Percentiles rank a stretch among this genome's conserved stretches.
phyloP scores from a whole-genome alignment of 2,888 invertebrate species.

The Drosophila prostipennis region DNA sequence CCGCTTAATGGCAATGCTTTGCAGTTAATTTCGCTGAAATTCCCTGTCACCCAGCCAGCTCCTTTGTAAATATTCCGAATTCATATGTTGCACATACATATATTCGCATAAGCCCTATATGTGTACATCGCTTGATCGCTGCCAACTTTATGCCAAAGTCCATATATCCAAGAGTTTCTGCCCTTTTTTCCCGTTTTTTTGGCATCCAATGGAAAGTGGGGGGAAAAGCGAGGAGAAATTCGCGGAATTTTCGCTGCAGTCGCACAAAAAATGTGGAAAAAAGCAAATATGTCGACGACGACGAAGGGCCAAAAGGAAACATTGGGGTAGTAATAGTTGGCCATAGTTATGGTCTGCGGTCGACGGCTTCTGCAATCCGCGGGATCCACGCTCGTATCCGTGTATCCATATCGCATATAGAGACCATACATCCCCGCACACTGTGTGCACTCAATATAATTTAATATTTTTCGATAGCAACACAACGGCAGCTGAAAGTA shows the following conservation, averaged over 20 bases:
- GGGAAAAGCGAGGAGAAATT: slow-evolving; percentile 64
- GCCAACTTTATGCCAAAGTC: slow-evolving; percentile 44
- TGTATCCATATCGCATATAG: slow-evolving; percentile 9
- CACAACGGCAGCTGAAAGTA: slow-evolving; percentile 77
- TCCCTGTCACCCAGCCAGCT: neutral
- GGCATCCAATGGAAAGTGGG: slow-evolving; percentile 2
- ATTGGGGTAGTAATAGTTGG: slow-evolving; percentile 39
- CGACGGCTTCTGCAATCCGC: slow-evolving; percentile 27
- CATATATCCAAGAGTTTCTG: slow-evolving; percentile 31
- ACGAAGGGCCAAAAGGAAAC: slow-evolving; percentile 53
- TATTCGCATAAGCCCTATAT: slow-evolving; percentile 22
- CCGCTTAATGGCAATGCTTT: neutral
- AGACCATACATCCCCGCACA: slow-evolving; percentile 6
- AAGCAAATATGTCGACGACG: slow-evolving; percentile 58
- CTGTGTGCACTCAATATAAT: slow-evolving; percentile 75
- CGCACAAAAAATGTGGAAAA: slow-evolving; percentile 62
- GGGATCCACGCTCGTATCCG: slow-evolving; percentile 19
- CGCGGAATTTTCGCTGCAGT: slow-evolving; percentile 77
- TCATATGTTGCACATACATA: slow-evolving; percentile 22
- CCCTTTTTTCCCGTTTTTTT: neutral
- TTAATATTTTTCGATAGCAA: slow-evolving; percentile 78
- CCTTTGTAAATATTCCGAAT: slow-evolving; percentile 29
- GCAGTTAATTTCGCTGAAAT: slow-evolving; percentile 20
- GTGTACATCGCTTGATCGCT: slow-evolving; percentile 36
- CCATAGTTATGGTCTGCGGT: slow-evolving; percentile 61